Percentiles rank a stretch among this genome's conserved stretches.
Evolutionary conservation across 1,140 invertebrate genomes (phyloP).

Genomic region (Caerostris extrusa): DNA sequence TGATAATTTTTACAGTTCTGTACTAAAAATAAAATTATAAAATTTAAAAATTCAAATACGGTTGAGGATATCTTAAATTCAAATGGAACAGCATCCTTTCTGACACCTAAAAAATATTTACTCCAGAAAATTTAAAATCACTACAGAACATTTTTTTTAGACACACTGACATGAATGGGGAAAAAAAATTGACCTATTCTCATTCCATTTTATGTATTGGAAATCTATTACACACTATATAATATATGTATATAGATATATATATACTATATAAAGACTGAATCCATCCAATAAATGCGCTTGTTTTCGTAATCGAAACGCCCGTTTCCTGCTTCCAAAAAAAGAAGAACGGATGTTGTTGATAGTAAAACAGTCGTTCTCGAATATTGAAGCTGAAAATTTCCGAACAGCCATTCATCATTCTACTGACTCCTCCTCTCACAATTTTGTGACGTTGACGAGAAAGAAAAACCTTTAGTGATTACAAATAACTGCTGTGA

Average conservation of each 20-base stretch:
- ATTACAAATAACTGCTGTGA: conserved; percentile 55
- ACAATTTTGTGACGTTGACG: conserved; percentile 66
- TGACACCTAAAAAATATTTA: neutral
- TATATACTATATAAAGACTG: neutral
- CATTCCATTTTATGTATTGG: neutral
- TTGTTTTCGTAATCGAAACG: neutral
- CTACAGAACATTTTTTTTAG: neutral
- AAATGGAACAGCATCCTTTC: neutral
- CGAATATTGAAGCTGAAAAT: conserved; percentile 59
- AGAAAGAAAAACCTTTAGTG: conserved; percentile 44
- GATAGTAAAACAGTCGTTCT: conserved; percentile 74
- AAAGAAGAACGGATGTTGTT: conserved; percentile 70
- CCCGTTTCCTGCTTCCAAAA: conserved; percentile 35
- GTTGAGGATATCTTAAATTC: no score
- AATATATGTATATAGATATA: neutral
- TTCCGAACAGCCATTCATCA: conserved; percentile 64
- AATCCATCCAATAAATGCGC: conserved; percentile 39
- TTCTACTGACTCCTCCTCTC: conserved; percentile 66
- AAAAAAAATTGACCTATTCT: neutral
- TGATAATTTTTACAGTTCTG: no score
- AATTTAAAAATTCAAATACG: no score
- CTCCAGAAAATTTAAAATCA: neutral
- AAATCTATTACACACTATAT: neutral
- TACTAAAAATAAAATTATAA: no score
- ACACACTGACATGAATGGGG: neutral